These are phyloP conservation scores for Ophioderma brevispina DNA, from an alignment of 35 echinoderm and acorn worm species.

Conservation along the genomic window DNA sequence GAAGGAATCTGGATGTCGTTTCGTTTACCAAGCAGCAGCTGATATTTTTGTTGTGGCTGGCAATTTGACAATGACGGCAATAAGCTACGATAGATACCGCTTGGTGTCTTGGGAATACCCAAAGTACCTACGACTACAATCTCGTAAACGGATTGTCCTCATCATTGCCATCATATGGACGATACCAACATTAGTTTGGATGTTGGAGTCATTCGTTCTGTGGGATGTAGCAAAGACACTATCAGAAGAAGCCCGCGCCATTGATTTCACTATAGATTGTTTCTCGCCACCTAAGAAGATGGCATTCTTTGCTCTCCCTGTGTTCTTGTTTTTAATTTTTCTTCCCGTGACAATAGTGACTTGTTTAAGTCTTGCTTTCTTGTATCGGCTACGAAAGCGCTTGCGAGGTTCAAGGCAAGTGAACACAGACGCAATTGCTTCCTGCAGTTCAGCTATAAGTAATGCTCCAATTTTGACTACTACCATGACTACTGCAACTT, in stretches of 20 bases:
- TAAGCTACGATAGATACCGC: slow-evolving; percentile 13
- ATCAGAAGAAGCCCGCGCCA: not conserved
- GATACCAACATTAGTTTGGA: not conserved
- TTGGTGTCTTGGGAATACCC: slow-evolving; percentile 30
- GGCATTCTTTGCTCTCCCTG: no score
- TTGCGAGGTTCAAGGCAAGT: no score
- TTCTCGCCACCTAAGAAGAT: not conserved
- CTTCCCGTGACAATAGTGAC: no score
- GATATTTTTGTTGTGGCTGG: not conserved
- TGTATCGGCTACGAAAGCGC: no score
- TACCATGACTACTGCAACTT: no score
- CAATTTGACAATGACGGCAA: not conserved
- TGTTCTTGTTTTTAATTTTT: no score
- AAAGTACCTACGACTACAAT: not conserved
- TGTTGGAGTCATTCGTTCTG: not conserved
- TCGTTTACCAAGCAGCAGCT: not conserved
- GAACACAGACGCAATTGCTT: no score
- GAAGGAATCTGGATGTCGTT: not conserved
- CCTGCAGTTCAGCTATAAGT: no score
- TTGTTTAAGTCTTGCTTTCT: no score
- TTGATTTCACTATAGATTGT: not conserved
- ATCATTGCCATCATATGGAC: slow-evolving; percentile 10
- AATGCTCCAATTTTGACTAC: no score
- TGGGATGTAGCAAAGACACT: not conserved
- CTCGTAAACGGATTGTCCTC: not conserved